These are phyloP conservation scores for Brachionus asplanchnoidis DNA, from an alignment of 1,140 invertebrate genomes.

Conservation along the genomic window DNA sequence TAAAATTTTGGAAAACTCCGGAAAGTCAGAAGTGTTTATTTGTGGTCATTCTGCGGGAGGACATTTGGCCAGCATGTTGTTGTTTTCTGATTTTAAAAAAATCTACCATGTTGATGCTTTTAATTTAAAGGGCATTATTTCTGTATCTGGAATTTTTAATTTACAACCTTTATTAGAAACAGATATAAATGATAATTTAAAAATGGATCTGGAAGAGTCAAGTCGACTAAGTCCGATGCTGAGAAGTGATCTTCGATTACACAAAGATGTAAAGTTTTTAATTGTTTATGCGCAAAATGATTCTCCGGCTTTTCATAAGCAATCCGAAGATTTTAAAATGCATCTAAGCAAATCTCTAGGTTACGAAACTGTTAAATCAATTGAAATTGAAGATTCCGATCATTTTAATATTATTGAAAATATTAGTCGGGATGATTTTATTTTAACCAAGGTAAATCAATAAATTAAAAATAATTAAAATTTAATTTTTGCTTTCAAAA, in stretches of 20 bases:
- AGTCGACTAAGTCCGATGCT: neutral
- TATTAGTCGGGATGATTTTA: neutral
- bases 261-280: neutral
- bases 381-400: neutral
- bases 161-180: conserved; percentile 26
- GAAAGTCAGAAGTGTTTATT: neutral
- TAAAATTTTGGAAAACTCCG: neutral
- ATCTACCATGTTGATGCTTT: neutral
- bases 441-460: neutral
- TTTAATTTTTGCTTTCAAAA: neutral
- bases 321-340: conserved; percentile 2
- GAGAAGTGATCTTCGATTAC: neutral
- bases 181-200: conserved; percentile 39
- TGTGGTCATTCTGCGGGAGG: conserved; percentile 41
- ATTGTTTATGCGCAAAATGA: conserved; percentile 25
- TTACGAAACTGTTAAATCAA: neutral
- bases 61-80: conserved; percentile 20
- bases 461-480: no score
- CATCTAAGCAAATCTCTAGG: neutral
- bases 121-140: conserved; percentile 1
- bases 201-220: conserved; percentile 4
- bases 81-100: neutral
- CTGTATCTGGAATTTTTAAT: conserved; percentile 31
- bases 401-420: conserved; percentile 38
- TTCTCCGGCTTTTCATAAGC: conserved; percentile 8